Evolutionary conservation across 2,888 invertebrate species (phyloP), one percentile per base, ranked within the genome.

Genomic region (Drosophila planitibia): DNA sequence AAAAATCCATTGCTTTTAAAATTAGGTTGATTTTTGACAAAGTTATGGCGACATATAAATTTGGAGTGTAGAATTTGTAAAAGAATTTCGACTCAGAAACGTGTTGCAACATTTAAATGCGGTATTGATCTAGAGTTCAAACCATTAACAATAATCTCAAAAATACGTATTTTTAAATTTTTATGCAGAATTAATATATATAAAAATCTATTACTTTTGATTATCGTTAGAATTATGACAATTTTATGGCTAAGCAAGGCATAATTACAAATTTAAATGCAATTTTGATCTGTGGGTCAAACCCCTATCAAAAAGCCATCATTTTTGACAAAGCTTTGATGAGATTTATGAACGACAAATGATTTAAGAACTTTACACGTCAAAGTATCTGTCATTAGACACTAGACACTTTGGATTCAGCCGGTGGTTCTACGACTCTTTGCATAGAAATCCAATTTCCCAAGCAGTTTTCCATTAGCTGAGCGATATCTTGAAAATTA

Each of bases 381-480:
- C 10, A 41, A 41, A 6, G 16, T 16, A 5, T 37, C 16, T 37
- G 16, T 19, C n/a, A 52, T n/a, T 9, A 32, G 6, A 6, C 16
- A 35, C 14, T 4, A 22, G 37, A 37, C 37, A 33, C 12, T 22
- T 6, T 30, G 22, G 57, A 4, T 30, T 1, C 49, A 12, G 16
- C 1, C 14, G 33, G 12, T 39, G 12, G 16, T 19, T 44, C 16
- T 1, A 7, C 1, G 32, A 19, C 33, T 33, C 47, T 32, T 16
- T 4, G 4, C 25, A n/a, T 39, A 1, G 12, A 4, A 39, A 58
- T 37, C 1, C 22, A 16, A 35, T 33, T 53, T 14, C 19, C 28
- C 37, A 37, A 10, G 28, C 16, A 10, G 19, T 14, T 32, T 53
- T 22, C 53, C 67, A 73, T 68, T 70, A 76, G 70, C 63, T 35